Conservation (phyloP, 2,113 vertebrate species). For the Proteles cristata region DNA sequence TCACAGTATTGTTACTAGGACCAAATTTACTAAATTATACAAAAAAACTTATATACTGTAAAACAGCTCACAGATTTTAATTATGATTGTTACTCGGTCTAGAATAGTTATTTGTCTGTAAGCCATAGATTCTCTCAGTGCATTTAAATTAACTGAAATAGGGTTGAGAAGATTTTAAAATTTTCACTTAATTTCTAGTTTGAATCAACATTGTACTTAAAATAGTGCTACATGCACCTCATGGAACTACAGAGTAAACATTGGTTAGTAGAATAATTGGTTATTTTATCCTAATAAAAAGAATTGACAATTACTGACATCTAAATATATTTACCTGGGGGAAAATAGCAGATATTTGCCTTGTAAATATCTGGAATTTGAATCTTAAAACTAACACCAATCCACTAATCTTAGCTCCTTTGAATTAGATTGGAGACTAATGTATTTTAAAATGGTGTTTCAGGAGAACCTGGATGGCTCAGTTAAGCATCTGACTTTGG, state of each 20-base stretch:
- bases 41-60: background rate
- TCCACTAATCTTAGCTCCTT: background rate
- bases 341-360: background rate
- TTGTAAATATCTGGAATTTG: background rate
- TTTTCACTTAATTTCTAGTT: background rate
- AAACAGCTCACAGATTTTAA: conserved; percentile 2
- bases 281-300: conserved; percentile 22
- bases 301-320: background rate
- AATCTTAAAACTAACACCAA: background rate
- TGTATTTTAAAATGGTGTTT: background rate
- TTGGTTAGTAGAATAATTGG: background rate
- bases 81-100: background rate
- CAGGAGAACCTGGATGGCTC: background rate
- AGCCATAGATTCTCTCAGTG: background rate
- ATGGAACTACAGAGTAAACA: background rate
- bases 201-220: background rate
- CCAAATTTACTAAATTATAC: background rate
- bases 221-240: background rate
- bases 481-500: too few relatives aligned
- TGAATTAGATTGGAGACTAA: background rate
- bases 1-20: background rate
- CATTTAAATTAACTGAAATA: conserved; percentile 5
- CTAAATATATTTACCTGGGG: background rate
- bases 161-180: background rate
- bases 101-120: background rate